Conservation (phyloP, 2,113 vertebrate genomes). For the Lates calcarifer region DNA sequence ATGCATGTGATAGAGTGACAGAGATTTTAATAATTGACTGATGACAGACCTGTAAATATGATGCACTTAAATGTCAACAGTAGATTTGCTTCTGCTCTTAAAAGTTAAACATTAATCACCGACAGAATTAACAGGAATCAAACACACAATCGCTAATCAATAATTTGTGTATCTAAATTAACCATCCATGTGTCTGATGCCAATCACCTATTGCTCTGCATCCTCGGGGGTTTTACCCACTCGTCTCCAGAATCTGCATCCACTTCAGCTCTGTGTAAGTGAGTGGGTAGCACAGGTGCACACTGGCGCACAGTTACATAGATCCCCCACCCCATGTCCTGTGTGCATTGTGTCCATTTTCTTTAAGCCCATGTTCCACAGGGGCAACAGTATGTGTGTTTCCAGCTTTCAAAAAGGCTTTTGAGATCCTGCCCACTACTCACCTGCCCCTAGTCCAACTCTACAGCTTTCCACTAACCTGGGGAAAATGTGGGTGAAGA, state of each 20-base stretch:
- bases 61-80: not conserved
- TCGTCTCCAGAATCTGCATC: conserved; percentile 34
- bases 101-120: conserved; percentile 26
- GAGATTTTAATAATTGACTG: conserved; percentile 36
- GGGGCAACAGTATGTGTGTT: conserved; percentile 68
- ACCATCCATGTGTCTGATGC: conserved; percentile 62
- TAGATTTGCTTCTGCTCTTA: not conserved
- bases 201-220: conserved; percentile 64
- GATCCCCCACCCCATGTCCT: conserved; percentile 45
- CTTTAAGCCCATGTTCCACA: conserved; percentile 74
- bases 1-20: not conserved
- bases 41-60: conserved; percentile 7
- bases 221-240: conserved; percentile 28
- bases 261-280: conserved; percentile 53
- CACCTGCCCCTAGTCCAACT: conserved; percentile 59
- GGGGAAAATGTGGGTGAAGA: conserved; percentile 56
- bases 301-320: conserved; percentile 77
- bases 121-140: conserved; percentile 3
- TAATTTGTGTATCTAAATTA: conserved; percentile 23
- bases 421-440: conserved; percentile 75
- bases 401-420: conserved; percentile 78
- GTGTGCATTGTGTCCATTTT: conserved; percentile 76
- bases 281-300: conserved; percentile 79
- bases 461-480: conserved; percentile 51
- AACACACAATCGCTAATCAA: conserved; percentile 3